phyloP scores from a whole-genome alignment of 2,797 vertebrate species.

The Carapus acus region DNA sequence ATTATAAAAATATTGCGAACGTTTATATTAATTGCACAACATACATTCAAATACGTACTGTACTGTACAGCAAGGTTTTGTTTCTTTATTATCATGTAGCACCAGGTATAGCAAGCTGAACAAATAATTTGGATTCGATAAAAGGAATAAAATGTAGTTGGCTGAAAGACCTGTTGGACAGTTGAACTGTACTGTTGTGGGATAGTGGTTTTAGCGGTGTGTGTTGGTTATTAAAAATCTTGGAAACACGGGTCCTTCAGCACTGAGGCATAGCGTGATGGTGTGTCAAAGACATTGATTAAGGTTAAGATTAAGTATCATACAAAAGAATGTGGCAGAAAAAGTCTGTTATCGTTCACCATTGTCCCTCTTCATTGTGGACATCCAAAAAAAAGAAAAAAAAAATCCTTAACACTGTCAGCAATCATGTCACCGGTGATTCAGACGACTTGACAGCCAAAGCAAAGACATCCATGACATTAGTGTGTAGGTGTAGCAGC shows the following conservation, averaged over 20 bases:
- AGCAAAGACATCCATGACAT: slow-evolving; percentile 24
- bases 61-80: slow-evolving; percentile 69
- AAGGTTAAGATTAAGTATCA: slow-evolving; percentile 55
- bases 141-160: slow-evolving; percentile 53
- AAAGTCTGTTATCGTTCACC: slow-evolving; percentile 27
- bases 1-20: slow-evolving; percentile 77
- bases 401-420: slow-evolving; percentile 15
- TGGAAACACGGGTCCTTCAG: slow-evolving; percentile 18
- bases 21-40: slow-evolving; percentile 79
- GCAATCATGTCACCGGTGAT: slow-evolving; percentile 21
- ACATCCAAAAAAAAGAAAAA: slow-evolving; percentile 35
- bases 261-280: slow-evolving; percentile 26
- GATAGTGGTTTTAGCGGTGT: slow-evolving; percentile 31
- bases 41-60: slow-evolving; percentile 78
- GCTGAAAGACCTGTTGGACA: slow-evolving; percentile 39
- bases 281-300: slow-evolving; percentile 59
- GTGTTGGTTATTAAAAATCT: slow-evolving; percentile 9
- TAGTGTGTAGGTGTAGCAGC: slow-evolving; percentile 55
- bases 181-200: slow-evolving; percentile 30
- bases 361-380: slow-evolving; percentile 25
- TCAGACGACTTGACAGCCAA: slow-evolving; percentile 25
- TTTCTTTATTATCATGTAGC: slow-evolving; percentile 68
- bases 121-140: slow-evolving; percentile 57
- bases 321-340: slow-evolving; percentile 57
- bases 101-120: slow-evolving; percentile 69